Percentiles rank a stretch among this genome's conserved stretches.
These are phyloP conservation scores for Pionites leucogaster DNA, from an alignment of 2,113 vertebrate genomes.

Conservation along the genomic window DNA sequence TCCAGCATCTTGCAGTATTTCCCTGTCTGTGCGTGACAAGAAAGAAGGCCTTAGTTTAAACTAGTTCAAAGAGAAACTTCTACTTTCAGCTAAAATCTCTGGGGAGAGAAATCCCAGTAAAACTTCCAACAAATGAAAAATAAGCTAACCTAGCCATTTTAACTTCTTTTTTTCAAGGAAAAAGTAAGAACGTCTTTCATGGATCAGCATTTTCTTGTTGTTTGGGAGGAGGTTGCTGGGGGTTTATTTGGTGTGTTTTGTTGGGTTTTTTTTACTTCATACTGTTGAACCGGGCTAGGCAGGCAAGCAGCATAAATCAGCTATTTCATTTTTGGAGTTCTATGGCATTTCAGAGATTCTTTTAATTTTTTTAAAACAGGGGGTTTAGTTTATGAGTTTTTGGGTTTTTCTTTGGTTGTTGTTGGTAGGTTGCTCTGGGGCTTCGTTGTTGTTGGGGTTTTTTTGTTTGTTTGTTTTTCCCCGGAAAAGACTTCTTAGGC, in stretches of 20 bases:
- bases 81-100: slow-evolving; percentile 59
- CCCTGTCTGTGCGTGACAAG: slow-evolving; percentile 75
- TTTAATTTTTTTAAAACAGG: rapidly evolving
- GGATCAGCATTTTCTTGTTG: neutral
- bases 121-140: neutral
- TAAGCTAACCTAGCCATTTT: neutral
- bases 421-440: no score
- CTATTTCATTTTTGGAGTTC: neutral
- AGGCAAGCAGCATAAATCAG: neutral
- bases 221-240: neutral
- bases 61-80: slow-evolving; percentile 61
- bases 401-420: neutral
- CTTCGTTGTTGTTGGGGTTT: no score
- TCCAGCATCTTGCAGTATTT: slow-evolving; percentile 68
- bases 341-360: neutral
- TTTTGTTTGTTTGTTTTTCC: no score
- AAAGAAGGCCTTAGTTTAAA: slow-evolving; percentile 68
- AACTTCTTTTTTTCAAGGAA: neutral
- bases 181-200: neutral
- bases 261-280: neutral
- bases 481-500: neutral
- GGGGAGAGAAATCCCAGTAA: slow-evolving; percentile 10
- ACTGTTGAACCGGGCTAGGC: neutral
- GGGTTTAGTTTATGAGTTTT: neutral
- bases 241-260: no score